Evolutionary conservation across 2,888 invertebrate genomes (phyloP), one percentile per base, ranked within the genome.

Genomic region (Caenorhabditis zanzibari): DNA sequence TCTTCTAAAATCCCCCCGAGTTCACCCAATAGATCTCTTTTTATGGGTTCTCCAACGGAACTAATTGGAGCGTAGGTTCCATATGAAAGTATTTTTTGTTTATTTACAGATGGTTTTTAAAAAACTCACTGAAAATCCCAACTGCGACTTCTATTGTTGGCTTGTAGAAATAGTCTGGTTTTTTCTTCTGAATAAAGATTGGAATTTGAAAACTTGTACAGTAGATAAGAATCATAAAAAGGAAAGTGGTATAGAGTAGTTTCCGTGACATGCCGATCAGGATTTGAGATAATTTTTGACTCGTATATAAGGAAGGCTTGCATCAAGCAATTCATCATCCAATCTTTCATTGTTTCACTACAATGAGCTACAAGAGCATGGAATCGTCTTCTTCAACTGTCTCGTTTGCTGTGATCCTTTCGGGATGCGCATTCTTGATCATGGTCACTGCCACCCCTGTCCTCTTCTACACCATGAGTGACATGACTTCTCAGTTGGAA

Each of bases 401-500:
- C 22, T 81, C 76, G 10, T 73, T 69, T 68, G 86, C 89, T 28
- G 89, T 88, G 47, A 83, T 88, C 19, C 77, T 90, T 14, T 85
- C 90, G 9, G 87, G 87, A 32, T 73, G 85, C 14, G 85, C 90
- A 1, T 87, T 90, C 71, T 58, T 86, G 47, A 84, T 89, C n/a
- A 73, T 90, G 73, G 61, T 87, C 4, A 82, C 88, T 26, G 87
- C 88, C 9, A 79, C 89, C 47, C 90, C 90, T 9, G 63, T 88
- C 24, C 85, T 90, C 41, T 86, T 88, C 75, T 86, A 85, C 44
- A 86, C 88, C 26, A 81, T 90, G 63, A 81, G 85, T 10, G 84
- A 86, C n/a, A 80, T 90, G 84, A 87, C 86, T 75, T 69, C 81
- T 28, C 86, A 90, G 71, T 71, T 90, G 71, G 86, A 85, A 28